A percentile compares a stretch with the other conserved stretches of the same genome.
phyloP scores from a whole-genome alignment of 2,797 vertebrate genomes.

The Xyrichtys novacula region DNA sequence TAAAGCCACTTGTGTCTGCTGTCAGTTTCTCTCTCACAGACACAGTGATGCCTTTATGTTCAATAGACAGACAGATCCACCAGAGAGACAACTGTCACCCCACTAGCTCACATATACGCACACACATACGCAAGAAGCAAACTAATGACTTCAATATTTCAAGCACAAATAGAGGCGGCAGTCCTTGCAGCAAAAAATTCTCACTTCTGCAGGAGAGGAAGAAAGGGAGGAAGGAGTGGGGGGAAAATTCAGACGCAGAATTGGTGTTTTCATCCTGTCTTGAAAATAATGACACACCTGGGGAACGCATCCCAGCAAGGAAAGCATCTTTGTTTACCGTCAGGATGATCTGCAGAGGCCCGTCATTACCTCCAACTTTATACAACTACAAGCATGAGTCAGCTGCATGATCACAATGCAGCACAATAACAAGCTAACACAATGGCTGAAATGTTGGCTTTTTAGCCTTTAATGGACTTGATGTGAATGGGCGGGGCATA shows the following conservation, averaged over 20 bases:
- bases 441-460: neutral
- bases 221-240: neutral
- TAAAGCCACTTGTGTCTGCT: conserved; percentile 17
- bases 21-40: conserved; percentile 21
- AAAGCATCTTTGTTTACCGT: conserved; percentile 41
- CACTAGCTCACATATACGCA: neutral
- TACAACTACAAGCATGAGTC: conserved; percentile 10
- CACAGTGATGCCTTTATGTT: neutral
- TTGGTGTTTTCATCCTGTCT: conserved; percentile 46
- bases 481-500: conserved; percentile 25
- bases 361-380: conserved; percentile 31
- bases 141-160: conserved; percentile 39
- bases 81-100: neutral
- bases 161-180: conserved; percentile 20
- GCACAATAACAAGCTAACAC: neutral
- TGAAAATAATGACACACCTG: conserved; percentile 64
- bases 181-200: conserved; percentile 35
- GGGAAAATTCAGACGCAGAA: neutral
- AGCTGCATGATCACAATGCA: neutral
- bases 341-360: conserved; percentile 25
- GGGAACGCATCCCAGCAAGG: conserved; percentile 26
- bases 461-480: conserved; percentile 2
- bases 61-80: conserved; percentile 1
- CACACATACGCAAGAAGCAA: conserved; percentile 9
- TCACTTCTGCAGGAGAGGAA: conserved; percentile 33